A percentile compares a stretch with the other conserved stretches of the same genome.
Evolutionary conservation across 2,797 vertebrate genomes (phyloP).

Genomic region (Enteromius mattozi): DNA sequence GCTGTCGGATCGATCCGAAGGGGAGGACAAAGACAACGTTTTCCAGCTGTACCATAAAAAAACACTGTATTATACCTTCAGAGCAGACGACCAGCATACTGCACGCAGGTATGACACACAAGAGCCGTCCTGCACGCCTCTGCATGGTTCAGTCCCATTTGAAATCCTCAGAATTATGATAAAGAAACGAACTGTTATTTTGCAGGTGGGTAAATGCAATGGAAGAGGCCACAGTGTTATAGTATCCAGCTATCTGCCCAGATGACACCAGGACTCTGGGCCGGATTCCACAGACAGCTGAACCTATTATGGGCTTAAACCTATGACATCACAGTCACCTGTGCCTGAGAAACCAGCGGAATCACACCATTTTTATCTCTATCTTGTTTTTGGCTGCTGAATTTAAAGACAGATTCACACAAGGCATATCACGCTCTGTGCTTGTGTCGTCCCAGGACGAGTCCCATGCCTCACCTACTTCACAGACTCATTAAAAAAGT

Average conservation of each 20-base stretch:
- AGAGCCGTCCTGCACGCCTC: neutral
- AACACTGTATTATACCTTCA: constrained; percentile 93
- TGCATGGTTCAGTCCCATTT: neutral
- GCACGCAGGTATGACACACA: constrained; percentile 74
- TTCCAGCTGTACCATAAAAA: constrained; percentile 98
- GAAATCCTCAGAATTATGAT: neutral
- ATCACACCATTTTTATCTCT: neutral
- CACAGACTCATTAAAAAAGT: constrained; percentile 24
- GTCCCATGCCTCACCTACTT: constrained; percentile 15
- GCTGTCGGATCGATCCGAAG: constrained; percentile 84
- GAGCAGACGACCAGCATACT: constrained; percentile 85
- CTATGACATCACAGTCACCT: constrained; percentile 30
- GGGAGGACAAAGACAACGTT: constrained; percentile 79
- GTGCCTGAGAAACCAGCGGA: constrained; percentile 42
- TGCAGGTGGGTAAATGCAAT: constrained; percentile 95
- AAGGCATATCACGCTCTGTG: neutral
- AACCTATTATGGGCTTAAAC: constrained; percentile 32
- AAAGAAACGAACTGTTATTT: constrained; percentile 57
- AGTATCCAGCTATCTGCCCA: constrained; percentile 75
- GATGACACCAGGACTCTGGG: constrained; percentile 18
- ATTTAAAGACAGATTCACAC: constrained; percentile 1
- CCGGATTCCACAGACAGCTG: constrained; percentile 20
- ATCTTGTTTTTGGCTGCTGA: constrained; percentile 32
- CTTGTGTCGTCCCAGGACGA: neutral
- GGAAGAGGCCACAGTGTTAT: constrained; percentile 95